A percentile compares a stretch with the other conserved stretches of the same genome.
These are phyloP conservation scores for Grallaria varia DNA, from an alignment of 2,113 vertebrate species.

Conservation along the genomic window DNA sequence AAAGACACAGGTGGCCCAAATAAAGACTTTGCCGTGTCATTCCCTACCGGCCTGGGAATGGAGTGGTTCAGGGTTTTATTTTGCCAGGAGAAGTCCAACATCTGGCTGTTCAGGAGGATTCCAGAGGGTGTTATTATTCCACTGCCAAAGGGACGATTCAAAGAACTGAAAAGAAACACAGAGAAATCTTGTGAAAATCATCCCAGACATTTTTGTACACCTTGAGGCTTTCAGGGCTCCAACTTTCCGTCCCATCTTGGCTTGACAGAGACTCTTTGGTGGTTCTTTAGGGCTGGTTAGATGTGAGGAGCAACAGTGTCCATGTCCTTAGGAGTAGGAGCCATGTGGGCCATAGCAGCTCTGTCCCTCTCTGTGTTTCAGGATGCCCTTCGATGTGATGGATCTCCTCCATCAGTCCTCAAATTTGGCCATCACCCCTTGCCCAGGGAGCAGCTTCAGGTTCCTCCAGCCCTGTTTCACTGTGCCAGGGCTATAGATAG, in stretches of 20 bases:
- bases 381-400: neutral
- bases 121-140: constrained; percentile 91
- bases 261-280: neutral
- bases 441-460: neutral
- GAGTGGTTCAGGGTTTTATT: constrained; percentile 83
- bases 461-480: neutral
- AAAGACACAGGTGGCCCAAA: neutral
- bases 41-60: constrained; percentile 76
- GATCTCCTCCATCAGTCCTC: neutral
- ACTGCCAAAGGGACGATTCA: constrained; percentile 95
- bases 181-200: neutral
- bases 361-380: neutral
- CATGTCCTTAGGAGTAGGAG: neutral
- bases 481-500: neutral
- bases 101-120: constrained; percentile 95
- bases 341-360: fast-evolving
- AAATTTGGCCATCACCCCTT: neutral
- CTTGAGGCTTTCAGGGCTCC: neutral
- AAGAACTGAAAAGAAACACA: constrained; percentile 76
- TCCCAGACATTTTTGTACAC: neutral
- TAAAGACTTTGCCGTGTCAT: neutral
- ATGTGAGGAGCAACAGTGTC: neutral
- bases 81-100: constrained; percentile 94
- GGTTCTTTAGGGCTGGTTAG: neutral
- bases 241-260: neutral